These are phyloP conservation scores for Brachionus asplanchnoidis DNA, from an alignment of 1,140 invertebrate species.

Conservation along the genomic window DNA sequence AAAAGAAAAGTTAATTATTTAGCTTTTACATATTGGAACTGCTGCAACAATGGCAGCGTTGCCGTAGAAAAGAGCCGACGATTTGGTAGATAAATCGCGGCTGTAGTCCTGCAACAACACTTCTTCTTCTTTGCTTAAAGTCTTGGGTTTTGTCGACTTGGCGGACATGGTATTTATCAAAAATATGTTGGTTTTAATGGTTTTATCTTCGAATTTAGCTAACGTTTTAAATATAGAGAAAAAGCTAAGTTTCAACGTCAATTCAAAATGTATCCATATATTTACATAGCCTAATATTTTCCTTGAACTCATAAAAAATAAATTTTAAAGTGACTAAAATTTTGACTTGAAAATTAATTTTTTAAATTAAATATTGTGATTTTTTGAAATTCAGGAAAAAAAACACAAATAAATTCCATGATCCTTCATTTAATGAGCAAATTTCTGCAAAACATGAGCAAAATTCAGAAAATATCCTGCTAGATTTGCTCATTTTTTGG, in stretches of 20 bases:
- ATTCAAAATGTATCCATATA: background rate
- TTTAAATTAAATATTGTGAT: too few species aligned
- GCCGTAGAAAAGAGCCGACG: conserved; percentile 91
- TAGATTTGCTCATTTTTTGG: too few species aligned
- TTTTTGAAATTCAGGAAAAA: too few species aligned
- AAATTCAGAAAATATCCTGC: too few species aligned
- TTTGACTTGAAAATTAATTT: background rate
- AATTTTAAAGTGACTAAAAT: background rate
- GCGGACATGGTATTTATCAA: background rate
- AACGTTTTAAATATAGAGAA: background rate
- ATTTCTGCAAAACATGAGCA: too few species aligned
- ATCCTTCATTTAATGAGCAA: too few species aligned
- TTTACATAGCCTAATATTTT: background rate
- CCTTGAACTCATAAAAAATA: background rate
- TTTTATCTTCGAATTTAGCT: background rate
- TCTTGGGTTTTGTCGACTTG: background rate
- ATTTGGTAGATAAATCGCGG: conserved; percentile 93
- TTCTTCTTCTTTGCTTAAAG: conserved; percentile 93
- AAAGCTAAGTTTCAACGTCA: background rate
- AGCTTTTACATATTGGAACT: conserved; percentile 87
- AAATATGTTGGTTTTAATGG: background rate
- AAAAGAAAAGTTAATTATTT: conserved; percentile 44
- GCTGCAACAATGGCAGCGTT: conserved; percentile 94
- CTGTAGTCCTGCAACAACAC: conserved; percentile 96
- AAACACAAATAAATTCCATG: too few species aligned